Evolutionary conservation across 2,888 invertebrate genomes (phyloP).

Genomic region (Cryptophagus acutangulus): DNA sequence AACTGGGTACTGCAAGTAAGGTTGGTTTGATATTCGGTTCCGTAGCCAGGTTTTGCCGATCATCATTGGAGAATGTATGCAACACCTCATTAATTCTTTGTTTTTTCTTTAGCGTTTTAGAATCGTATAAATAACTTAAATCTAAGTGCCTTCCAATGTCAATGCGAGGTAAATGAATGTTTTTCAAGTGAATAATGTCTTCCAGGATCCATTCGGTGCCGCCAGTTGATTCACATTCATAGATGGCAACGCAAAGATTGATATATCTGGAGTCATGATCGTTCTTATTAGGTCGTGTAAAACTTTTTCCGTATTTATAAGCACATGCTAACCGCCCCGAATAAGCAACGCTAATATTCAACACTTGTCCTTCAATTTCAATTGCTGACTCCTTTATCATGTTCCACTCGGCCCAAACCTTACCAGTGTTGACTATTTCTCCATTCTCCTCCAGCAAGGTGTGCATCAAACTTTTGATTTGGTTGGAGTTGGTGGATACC

Average conservation of each 20-base stretch:
- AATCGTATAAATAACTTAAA: slow-evolving; percentile 76
- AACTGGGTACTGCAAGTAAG: slow-evolving; percentile 82
- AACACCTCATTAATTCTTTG: slow-evolving; percentile 75
- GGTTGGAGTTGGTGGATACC: slow-evolving; percentile 37
- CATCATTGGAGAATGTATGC: slow-evolving; percentile 70
- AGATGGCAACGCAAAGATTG: slow-evolving; percentile 90
- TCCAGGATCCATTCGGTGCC: slow-evolving; percentile 92
- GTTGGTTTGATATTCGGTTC: slow-evolving; percentile 45
- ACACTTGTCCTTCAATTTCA: slow-evolving; percentile 65
- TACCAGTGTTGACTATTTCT: slow-evolving; percentile 41
- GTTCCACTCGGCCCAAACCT: slow-evolving; percentile 47
- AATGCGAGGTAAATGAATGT: slow-evolving; percentile 81
- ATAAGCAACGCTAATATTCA: slow-evolving; percentile 95
- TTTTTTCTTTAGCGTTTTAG: slow-evolving; percentile 74
- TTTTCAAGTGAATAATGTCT: slow-evolving; percentile 90
- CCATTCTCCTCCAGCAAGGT: slow-evolving; percentile 44
- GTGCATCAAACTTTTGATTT: slow-evolving; percentile 35
- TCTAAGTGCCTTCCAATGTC: slow-evolving; percentile 79
- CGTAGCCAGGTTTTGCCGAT: slow-evolving; percentile 51
- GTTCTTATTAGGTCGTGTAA: slow-evolving; percentile 71
- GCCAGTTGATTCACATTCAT: slow-evolving; percentile 98
- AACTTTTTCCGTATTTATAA: slow-evolving; percentile 88
- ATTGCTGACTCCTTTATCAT: slow-evolving; percentile 59
- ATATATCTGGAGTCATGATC: slow-evolving; percentile 79
- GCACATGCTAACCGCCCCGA: slow-evolving; percentile 97